phyloP scores from a whole-genome alignment of 2,113 vertebrate species.

The Morphnarchus princeps region DNA sequence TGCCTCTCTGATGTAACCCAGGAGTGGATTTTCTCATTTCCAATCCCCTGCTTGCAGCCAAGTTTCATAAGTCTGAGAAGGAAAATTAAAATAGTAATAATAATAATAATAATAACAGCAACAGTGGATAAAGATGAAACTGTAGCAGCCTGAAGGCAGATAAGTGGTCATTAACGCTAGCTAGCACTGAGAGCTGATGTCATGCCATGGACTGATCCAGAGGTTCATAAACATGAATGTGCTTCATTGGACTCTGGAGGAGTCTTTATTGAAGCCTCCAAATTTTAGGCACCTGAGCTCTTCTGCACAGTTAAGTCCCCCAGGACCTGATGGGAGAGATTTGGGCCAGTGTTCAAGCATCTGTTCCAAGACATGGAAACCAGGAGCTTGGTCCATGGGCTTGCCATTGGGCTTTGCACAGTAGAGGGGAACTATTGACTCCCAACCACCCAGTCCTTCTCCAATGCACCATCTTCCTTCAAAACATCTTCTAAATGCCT shows the following conservation, averaged over 20 bases:
- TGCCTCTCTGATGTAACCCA: background rate
- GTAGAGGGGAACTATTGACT: background rate
- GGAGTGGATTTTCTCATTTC: slow-evolving; percentile 27
- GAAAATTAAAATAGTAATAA: background rate
- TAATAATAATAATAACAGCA: background rate
- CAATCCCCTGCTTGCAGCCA: background rate
- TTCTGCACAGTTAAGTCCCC: accelerated
- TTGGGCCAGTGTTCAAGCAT: accelerated
- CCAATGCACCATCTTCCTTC: background rate
- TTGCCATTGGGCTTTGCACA: background rate
- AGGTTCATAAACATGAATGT: background rate
- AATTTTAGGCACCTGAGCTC: background rate
- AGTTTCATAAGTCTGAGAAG: background rate
- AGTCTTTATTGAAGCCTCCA: background rate
- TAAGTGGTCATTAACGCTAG: background rate
- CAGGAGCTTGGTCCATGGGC: no score
- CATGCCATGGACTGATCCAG: background rate
- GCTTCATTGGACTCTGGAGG: background rate
- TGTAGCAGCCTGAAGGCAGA: background rate
- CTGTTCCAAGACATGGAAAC: background rate
- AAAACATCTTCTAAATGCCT: background rate
- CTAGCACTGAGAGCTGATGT: background rate
- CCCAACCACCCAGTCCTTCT: background rate
- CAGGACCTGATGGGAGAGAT: background rate
- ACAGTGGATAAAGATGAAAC: background rate